Conservation (phyloP, 30 jellyfish, hydroid and myxozoan genomes). For the Aurelia aurita region DNA sequence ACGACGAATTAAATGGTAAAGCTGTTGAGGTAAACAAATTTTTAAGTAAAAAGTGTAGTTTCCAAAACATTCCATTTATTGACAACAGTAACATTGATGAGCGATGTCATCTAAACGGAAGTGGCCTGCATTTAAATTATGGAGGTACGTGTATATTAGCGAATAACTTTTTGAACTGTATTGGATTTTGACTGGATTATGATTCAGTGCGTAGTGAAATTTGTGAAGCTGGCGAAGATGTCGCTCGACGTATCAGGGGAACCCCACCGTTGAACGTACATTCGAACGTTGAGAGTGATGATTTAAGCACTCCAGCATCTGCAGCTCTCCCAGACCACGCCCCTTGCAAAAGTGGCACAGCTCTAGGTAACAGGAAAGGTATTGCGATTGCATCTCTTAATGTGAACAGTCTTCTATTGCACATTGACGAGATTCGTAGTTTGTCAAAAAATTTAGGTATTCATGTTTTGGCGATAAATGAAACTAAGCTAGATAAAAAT, state of each 20-base stretch:
- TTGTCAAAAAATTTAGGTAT: no score
- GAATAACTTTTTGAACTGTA: conserved; percentile 5
- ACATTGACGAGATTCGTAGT: no score
- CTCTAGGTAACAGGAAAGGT: no score
- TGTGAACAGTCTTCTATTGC: no score
- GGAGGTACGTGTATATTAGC: conserved; percentile 2
- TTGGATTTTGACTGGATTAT: background rate
- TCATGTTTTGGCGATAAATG: no score
- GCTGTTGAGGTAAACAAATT: background rate
- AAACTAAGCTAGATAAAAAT: no score
- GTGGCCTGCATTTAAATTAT: conserved; percentile 6
- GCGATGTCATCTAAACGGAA: background rate
- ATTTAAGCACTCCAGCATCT: background rate
- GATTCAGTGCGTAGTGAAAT: background rate
- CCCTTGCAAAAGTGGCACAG: no score
- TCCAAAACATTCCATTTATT: background rate
- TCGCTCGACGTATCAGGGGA: no score
- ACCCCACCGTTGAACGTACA: no score
- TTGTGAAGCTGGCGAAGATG: no score
- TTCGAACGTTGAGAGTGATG: background rate
- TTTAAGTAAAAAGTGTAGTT: conserved; percentile 3
- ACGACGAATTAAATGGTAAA: conserved; percentile 2
- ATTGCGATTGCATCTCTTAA: no score
- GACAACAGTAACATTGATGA: background rate
- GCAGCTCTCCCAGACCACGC: conserved; percentile 11